Base-by-base conservation (phyloP, 1,140 invertebrate genomes). In the Drosophila ficusphila region DNA sequence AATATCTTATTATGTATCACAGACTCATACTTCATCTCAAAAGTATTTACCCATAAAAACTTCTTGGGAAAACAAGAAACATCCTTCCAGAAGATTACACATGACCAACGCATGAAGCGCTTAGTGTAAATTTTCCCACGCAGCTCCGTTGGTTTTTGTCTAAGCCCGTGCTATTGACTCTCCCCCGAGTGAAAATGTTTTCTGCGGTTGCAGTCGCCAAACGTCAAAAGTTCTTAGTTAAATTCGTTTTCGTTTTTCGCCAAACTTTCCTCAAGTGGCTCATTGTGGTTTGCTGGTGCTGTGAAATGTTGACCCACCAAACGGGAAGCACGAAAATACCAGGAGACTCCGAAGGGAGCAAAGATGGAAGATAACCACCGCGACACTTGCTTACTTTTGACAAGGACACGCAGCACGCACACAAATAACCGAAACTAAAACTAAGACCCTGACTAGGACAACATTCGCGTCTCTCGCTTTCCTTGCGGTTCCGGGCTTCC, bases 181-280 rank as follows among this genome's bases (percentile, higher is more conserved):
- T 25, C 16, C 18, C 18, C 34, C 14, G 3, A 46, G 48, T 36
- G 31, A 67, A 51, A 72, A 70, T 72, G 68, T 72, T 52, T 62
- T 68, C 36, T 68, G 65, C 49, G 65, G 69, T 72, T 61, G 39
- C 48, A 53, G 70, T 52, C 76, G 61, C 56, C 81, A 86, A 86
- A 88, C 81, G 81, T 71, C 76, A 85, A 86, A 88, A 85, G 81
- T 85, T 86, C 81, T 85, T 81, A 81, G 81, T 79, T 86, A 85
- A 85, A 86, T 81, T 85, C 81, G 54, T 72, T 64, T 60, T 62
- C 58, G 31, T 62, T 73, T 51, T 52, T 46, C 62, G 52, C 46
- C 46, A 62, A 86, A 81, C 67, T 85, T 85, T 86, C 65, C 81
- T 79, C 76, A 86, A 85, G 81, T 85, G 81, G 81, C 81, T 85